Percentiles rank a stretch among this genome's conserved stretches.
Conservation (phyloP, 2,113 vertebrate genomes). For the Melanerpes aurifrons region DNA sequence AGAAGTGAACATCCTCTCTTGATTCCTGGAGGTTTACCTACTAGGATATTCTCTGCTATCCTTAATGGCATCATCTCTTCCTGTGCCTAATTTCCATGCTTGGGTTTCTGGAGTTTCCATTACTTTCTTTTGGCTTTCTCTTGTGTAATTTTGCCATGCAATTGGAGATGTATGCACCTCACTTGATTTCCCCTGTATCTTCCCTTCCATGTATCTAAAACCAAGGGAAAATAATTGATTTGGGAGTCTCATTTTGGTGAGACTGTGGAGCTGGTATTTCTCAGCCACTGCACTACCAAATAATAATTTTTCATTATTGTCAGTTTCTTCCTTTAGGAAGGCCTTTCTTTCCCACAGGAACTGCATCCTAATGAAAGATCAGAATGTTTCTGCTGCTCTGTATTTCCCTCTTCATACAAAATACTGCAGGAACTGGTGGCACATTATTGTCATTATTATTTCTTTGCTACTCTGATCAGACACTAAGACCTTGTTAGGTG, state of each 20-base stretch:
- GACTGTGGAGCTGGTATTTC: background rate
- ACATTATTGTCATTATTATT: background rate
- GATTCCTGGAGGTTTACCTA: background rate
- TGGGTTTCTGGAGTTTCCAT: background rate
- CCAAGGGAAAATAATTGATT: background rate
- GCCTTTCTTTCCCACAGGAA: background rate
- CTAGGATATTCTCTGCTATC: background rate
- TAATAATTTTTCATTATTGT: background rate
- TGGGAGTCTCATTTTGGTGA: background rate
- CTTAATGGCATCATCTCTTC: background rate
- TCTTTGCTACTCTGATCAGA: background rate
- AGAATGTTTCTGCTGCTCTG: conserved; percentile 20
- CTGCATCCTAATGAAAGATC: background rate
- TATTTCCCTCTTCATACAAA: background rate
- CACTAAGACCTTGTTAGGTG: background rate
- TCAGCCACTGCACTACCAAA: background rate
- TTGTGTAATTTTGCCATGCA: background rate
- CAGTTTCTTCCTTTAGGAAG: background rate
- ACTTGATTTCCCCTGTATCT: background rate
- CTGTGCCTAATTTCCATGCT: background rate
- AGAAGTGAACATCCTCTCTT: background rate
- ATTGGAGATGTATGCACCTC: background rate
- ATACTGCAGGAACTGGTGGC: background rate
- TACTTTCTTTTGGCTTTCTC: background rate
- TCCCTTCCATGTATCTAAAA: background rate